phyloP scores from a whole-genome alignment of 2,113 vertebrate species.

The Pachycephala philippinensis region DNA sequence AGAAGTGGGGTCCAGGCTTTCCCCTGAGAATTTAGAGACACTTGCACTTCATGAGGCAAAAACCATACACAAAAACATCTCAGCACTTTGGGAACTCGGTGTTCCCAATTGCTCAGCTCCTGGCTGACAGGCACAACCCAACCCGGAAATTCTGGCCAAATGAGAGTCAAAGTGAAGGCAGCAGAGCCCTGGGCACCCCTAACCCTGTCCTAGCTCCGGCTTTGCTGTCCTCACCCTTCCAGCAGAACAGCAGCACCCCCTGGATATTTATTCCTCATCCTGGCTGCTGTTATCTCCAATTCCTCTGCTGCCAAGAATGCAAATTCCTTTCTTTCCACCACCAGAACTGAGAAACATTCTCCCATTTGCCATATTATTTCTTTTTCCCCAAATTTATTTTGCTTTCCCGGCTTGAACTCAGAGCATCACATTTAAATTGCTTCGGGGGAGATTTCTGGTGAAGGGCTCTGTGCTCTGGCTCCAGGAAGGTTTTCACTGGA shows the following conservation, averaged over 20 bases:
- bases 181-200: neutral
- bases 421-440: neutral
- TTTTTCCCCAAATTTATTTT: neutral
- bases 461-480: neutral
- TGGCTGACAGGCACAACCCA: neutral
- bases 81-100: neutral
- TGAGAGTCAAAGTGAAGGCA: neutral
- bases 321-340: neutral
- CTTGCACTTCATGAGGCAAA: neutral
- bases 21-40: neutral
- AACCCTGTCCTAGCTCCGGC: neutral
- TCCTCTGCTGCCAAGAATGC: neutral
- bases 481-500: neutral
- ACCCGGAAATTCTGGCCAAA: neutral
- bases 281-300: neutral
- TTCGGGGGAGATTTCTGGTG: neutral
- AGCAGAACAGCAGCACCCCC: neutral
- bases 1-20: neutral
- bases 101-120: neutral
- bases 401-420: neutral
- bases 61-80: rapidly evolving
- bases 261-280: neutral
- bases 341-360: neutral
- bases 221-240: neutral
- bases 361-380: neutral